phyloP scores from a whole-genome alignment of 2,888 invertebrate species.

The Adelognathus sp. region DNA sequence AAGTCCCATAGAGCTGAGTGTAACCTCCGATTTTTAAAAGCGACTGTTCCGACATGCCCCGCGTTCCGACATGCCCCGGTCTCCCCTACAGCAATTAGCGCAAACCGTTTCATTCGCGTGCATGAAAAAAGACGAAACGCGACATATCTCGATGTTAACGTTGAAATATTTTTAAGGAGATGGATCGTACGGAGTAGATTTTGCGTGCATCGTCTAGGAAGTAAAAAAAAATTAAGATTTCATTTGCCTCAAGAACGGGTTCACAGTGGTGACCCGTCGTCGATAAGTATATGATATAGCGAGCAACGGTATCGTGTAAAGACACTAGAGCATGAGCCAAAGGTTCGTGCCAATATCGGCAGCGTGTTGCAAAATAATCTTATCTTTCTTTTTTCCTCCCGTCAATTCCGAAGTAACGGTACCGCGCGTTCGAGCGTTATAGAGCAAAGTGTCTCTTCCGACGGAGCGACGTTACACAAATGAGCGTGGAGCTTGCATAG shows the following conservation, averaged over 20 bases:
- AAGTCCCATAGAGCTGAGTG: no score
- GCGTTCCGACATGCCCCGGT: no score
- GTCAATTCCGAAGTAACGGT: not conserved
- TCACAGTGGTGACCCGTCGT: not conserved
- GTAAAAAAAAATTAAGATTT: not conserved
- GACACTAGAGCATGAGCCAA: not conserved
- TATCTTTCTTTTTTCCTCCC: not conserved
- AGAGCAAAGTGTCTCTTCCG: not conserved
- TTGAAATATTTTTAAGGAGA: no score
- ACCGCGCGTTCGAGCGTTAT: not conserved
- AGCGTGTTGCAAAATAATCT: not conserved
- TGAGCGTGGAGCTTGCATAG: conserved; percentile 32
- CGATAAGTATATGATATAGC: not conserved
- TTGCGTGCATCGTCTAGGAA: not conserved
- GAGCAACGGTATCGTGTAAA: not conserved
- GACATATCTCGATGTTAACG: no score
- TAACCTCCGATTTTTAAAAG: no score
- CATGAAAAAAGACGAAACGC: no score
- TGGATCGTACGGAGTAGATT: no score
- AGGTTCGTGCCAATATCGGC: not conserved
- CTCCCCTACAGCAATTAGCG: no score
- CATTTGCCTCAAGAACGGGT: not conserved
- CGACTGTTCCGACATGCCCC: no score
- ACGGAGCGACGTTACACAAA: conserved; percentile 19
- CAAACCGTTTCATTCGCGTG: no score